Evolutionary conservation across 2,888 invertebrate genomes (phyloP).

Genomic region (Trisateles emortualis): DNA sequence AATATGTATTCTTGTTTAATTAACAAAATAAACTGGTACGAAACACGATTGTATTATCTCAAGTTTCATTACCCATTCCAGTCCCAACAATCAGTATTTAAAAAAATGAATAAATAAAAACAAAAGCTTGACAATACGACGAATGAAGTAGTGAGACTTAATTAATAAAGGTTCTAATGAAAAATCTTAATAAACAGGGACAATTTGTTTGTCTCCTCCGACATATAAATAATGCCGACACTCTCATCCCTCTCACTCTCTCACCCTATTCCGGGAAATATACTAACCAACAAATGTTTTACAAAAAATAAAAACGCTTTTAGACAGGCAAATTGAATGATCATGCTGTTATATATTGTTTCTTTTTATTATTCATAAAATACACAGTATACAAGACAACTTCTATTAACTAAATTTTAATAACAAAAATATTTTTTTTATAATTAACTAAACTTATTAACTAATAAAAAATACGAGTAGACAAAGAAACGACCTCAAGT

Average conservation of each 20-base stretch:
- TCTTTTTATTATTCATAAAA: no score
- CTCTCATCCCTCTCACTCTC: neutral
- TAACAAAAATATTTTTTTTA: no score
- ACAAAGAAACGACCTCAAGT: no score
- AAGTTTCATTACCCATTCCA: no score
- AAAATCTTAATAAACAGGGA: conserved; percentile 43
- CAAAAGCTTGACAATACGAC: conserved; percentile 34
- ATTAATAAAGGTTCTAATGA: conserved; percentile 40
- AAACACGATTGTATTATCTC: no score
- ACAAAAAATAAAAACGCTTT: neutral
- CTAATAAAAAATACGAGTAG: no score
- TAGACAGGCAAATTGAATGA: neutral
- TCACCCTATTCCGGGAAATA: neutral
- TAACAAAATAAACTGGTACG: no score
- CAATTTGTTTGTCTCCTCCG: conserved; percentile 47
- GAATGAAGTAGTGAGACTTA: conserved; percentile 45
- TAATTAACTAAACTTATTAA: no score
- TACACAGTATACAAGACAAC: no score
- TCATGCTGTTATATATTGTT: no score
- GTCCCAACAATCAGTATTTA: neutral
- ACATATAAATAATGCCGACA: conserved; percentile 16
- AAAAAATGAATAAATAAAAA: conserved; percentile 19
- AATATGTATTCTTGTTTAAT: no score
- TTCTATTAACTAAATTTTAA: no score
- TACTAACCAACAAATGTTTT: neutral